Base-by-base conservation (phyloP, 2,888 invertebrate species). In the Vannuccia rotundouncinata region DNA sequence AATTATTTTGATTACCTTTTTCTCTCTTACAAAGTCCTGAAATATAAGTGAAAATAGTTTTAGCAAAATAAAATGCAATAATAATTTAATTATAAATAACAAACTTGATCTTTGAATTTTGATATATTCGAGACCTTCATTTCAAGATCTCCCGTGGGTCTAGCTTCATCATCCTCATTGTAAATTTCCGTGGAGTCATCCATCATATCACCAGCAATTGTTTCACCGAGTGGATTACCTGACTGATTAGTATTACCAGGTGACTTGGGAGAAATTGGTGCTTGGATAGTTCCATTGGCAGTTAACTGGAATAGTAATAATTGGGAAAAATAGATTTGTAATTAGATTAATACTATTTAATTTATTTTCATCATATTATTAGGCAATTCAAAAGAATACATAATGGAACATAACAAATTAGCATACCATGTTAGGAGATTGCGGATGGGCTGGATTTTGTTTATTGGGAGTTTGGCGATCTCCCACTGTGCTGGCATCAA, bases 131-230 rank as follows among this genome's bases (percentile, higher is more conserved):
- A 2, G 10, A 76, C 28, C 29, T n/a, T 76, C 13, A 76, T 25
- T 29, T 76, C 76, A 10, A 76, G 28, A 22, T 13, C 60, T 5
- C 79, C 79, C 2, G 79, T 74, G n/a, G 79, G 79, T 25, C 79
- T 77, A 29, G 79, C 60, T 22, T 79, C 79, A 27, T 79, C 79
- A 45, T 77, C 77, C 29, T 77, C 77, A 1, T 27, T 45, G 29
- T 77, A 77, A 25, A 77, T 31, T 25, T 77, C 77, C 2, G 31
- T 45, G 1, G 77, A 31, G 29, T 77, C 77, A 25, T 77, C 77
- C 1, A 77, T 45, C 77, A 77, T 77, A 17, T 77, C 77, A 27
- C 27, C 31, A 30, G 31, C 27, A n/a, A 77, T 2, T 17, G 66
- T 28, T 1, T 77, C 77, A 45, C 45, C 45, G 5, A 13, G 45